A percentile compares a stretch with the other conserved stretches of the same genome.
phyloP scores from a whole-genome alignment of 2,797 vertebrate species.

The Heteromormyrus szaboi region DNA sequence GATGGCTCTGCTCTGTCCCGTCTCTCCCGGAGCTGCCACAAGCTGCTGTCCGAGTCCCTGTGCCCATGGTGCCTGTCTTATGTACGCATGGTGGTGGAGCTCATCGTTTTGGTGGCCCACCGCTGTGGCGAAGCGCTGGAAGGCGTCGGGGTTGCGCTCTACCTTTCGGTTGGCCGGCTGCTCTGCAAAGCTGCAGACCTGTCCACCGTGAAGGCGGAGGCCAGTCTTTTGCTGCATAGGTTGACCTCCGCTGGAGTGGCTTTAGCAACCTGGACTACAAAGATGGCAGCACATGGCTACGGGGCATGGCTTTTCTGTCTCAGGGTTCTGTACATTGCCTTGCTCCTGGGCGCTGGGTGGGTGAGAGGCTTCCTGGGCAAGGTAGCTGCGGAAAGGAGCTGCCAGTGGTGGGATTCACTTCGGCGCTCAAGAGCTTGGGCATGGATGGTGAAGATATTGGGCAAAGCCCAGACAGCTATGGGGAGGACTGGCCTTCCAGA shows the following conservation, averaged over 20 bases:
- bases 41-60: conserved; percentile 62
- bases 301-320: conserved; percentile 51
- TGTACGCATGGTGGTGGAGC: conserved; percentile 73
- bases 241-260: conserved; percentile 41
- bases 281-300: conserved; percentile 44
- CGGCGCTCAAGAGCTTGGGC: conserved; percentile 62
- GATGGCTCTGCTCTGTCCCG: conserved; percentile 56
- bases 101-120: conserved; percentile 73
- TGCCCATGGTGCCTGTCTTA: conserved; percentile 75
- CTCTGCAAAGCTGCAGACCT: conserved; percentile 62
- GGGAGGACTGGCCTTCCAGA: conserved; percentile 30
- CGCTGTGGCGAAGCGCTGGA: conserved; percentile 71
- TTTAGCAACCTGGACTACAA: conserved; percentile 42
- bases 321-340: conserved; percentile 58
- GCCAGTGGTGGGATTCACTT: conserved; percentile 54
- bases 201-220: conserved; percentile 59
- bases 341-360: conserved; percentile 59
- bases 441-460: conserved; percentile 47
- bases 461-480: conserved; percentile 41
- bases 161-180: conserved; percentile 62
- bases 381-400: conserved; percentile 54
- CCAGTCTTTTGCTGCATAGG: conserved; percentile 48
- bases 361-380: conserved; percentile 43
- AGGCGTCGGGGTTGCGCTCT: conserved; percentile 62
- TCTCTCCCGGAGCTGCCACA: conserved; percentile 54